Evolutionary conservation across 2,113 vertebrate species (phyloP), one percentile per base, ranked within the genome.

Genomic region (Cariama cristata): DNA sequence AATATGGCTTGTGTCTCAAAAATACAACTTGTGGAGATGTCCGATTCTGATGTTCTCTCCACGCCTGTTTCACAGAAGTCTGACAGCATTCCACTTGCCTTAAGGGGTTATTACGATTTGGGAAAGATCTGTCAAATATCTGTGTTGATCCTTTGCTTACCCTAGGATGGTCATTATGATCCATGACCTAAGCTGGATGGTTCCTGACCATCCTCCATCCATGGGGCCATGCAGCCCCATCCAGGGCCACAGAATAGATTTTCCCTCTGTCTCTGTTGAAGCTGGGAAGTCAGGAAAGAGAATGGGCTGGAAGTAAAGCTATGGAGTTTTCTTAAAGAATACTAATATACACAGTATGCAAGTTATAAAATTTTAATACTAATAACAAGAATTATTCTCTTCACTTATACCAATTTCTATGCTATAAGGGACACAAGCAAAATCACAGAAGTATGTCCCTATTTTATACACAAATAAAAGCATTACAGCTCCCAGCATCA

Each of bases 381-480:
- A 66, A 18, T 11, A 55, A 35, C 4, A 73, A 42, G 6, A 86
- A 63, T 44, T 40, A 63, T 63, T 81, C 30, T 33, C 18, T 91
- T 93, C 30, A 28, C 30, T 33, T 76, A 38, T 7, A 81, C 4
- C 30, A 67, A 8, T 47, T 80, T 94, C 35, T 58, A 68, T 63
- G 33, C 33, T 59, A 4, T 32, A 73, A 73, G 19, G 35, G 49
- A 45, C 35, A 87, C 13, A 66, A 67, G 32, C 3, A 75, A 50
- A 92, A 89, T 62, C 69, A 79, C 45, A 58, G 23, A 44, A 11
- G 2, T 71, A 66, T n/a, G 24, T 22, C n/a, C 63, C 50, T 88
- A 30, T 83, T 91, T 97, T 45, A 80, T 27, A 66, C 21, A 69
- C 28, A 95, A 85, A 86, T 75, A 64, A 89, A 86, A 83, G 55